Evolutionary conservation across 1,140 invertebrate genomes (phyloP), one percentile per base, ranked within the genome.

Genomic region (Kradibia gibbosae): DNA sequence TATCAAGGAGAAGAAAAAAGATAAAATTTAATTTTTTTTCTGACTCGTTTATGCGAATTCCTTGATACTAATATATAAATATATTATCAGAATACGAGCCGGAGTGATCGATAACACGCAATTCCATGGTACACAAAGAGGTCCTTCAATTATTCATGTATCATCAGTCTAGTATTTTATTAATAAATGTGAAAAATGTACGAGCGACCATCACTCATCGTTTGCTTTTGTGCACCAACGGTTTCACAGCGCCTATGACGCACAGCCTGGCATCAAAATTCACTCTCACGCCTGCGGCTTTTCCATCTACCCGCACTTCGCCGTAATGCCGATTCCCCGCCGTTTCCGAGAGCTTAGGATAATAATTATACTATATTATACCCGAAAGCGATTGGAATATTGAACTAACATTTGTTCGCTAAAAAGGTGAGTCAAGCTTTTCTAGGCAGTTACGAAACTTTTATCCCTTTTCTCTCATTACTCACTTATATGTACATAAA

Each of bases 141-240:
- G n/a, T n/a, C 60, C 60, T 65, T 65, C 34, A 65, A 65, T 65
- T 65, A 65, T 10, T 31, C 31, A 36, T 65, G 28, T 34, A 65
- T 34, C 34, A 79, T 39, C 22, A 28, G 13, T n/a, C 31, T 7
- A 42, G 53, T 55, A 55, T 55, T 55, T 55, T 55, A 55, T 55
- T 55, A 55, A 55, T 55, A 55, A 55, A 55, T 55, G 22, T 3
- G 22, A 55, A 55, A 25, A 55, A n/a, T n/a, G 22, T n/a, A 55
- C 53, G 53, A 55, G 22, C 25, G 53, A 20, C 22, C 53, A 55
- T 55, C 53, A 10, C 25, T 55, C 25, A 55, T 55, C 53, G 53
- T 11, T 55, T 7, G 22, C 22, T 55, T 55, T 55, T 25, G 65
- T 67, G 65, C 31, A 39, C 36, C 4, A 3, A 70, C 39, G 39